Evolutionary conservation across 2,888 invertebrate genomes (phyloP), one percentile per base, ranked within the genome.

Genomic region (Graphium colonna): DNA sequence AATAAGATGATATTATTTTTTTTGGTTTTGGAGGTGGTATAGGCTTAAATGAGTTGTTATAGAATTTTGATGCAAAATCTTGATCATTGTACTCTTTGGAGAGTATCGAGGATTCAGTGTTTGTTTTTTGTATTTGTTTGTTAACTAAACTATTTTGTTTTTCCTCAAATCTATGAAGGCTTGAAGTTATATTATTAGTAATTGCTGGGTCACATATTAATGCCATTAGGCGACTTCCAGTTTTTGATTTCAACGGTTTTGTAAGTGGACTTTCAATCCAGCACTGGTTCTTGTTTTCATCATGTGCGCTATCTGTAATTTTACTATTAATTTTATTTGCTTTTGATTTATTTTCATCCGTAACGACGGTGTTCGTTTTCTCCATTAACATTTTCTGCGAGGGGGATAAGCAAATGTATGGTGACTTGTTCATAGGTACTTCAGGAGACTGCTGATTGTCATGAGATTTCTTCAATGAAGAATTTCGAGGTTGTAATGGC

Each of bases 381-480:
- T 92, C 91, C 70, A 92, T 86, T 40, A 92, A 79, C 67, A 89
- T 87, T 68, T 92, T 91, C 71, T 95, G 95, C 3, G 93, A 93
- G 0, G 95, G 95, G 0, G 95, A 95, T 9, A 95, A 83, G 66
- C 94, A 95, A 5, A 94, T 85, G 52, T 94, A 81, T 0, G 93
- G 68, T 44, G 91, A 90, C 67, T 94, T 92, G 56, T 90, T 85
- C 0, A 93, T 92, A 10, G 92, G 92, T 42, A 93, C 64, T 1
- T 92, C 93, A 57, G 92, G 82, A 39, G 10, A 48, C 45, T 93
- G 93, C 93, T 77, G 73, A 52, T 85, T 82, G 51, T 83, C 87
- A 49, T 81, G 77, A 33, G 78, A 61, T 62, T 79, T 79, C 63
- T 79, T 86, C 42, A 79, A 68, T n/a, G 89, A 88, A 28, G 90